Evolutionary conservation across 2,113 vertebrate species (phyloP).

Genomic region (Gymnarchus niloticus): DNA sequence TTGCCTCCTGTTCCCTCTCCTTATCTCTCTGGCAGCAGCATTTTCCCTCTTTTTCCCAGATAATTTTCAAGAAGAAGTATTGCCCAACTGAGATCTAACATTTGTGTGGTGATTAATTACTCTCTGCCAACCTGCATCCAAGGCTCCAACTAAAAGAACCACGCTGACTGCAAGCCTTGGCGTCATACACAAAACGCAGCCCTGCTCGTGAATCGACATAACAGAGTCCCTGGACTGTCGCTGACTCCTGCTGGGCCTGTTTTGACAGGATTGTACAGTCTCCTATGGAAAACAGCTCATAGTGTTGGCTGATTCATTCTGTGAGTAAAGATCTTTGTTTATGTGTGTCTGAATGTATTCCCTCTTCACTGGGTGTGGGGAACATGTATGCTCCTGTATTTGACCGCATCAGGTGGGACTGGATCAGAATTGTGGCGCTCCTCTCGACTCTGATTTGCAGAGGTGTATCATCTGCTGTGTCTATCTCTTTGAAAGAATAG

Average conservation of each 20-base stretch:
- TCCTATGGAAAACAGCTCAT: background rate
- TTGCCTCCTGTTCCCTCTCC: background rate
- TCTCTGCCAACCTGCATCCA: background rate
- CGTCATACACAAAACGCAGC: no score
- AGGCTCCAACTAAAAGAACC: background rate
- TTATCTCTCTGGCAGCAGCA: background rate
- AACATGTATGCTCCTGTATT: background rate
- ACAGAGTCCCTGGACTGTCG: background rate
- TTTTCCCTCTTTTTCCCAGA: background rate
- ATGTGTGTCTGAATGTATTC: background rate
- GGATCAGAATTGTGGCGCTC: background rate
- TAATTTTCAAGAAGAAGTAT: background rate
- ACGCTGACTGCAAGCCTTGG: background rate
- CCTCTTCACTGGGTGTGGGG: background rate
- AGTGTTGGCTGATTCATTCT: slow-evolving; percentile 9
- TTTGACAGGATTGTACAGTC: background rate
- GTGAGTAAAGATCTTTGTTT: slow-evolving; percentile 9
- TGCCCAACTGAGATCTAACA: background rate
- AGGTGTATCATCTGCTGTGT: background rate
- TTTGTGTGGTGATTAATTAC: background rate
- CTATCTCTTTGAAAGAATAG: background rate
- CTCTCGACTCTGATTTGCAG: background rate
- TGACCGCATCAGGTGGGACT: background rate
- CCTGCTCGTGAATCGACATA: background rate
- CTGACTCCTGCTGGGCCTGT: background rate